Base-by-base conservation (phyloP, 2,113 vertebrate species). In the Pungitius pungitius region DNA sequence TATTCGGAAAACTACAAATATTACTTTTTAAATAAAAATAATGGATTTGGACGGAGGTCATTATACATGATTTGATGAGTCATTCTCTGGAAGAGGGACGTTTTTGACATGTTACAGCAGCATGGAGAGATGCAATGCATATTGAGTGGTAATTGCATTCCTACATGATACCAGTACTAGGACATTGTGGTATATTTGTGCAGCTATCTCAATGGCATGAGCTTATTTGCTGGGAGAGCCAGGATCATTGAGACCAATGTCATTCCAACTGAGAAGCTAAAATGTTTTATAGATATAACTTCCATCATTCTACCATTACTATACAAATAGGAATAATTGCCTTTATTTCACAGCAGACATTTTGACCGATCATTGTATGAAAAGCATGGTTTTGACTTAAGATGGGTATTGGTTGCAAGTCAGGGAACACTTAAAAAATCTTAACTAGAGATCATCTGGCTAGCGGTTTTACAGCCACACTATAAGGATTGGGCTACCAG, bases 401-500 rank as follows among this genome's bases (percentile, higher is more conserved):
- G n/a, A 52, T 49, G 43, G 15, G 4, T 4, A 30, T 47, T 64
- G 15, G 24, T 18, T 64, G 43, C 30, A 14, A 14, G 13, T 26
- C n/a, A 18, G 4, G 10, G 8, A 55, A 68, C 0, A 56, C n/a
- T n/a, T n/a, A n/a, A n/a, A n/a, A n/a, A n/a, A n/a, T n/a, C n/a
- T n/a, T n/a, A n/a, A n/a, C n/a, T n/a, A n/a, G n/a, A n/a, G n/a
- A 2, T 37, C 8, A 1, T 17, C 3, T 24, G 1, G 35, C 6
- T 22, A 47, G 3, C 18, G 14, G 14, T 20, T 17, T 33, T 49
- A 2, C 43, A 49, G 20, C 61, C 12, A 0, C 40, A 62, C 27
- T 8, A 17, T 10, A 63, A 35, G 3, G 7, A 37, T 54, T 58
- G 20, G 30, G 30, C 13, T 8, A 35, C 27, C n/a, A 39, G 45